Base-by-base conservation (phyloP, 1,140 invertebrate genomes). In the Zaprionus gabonicus region DNA sequence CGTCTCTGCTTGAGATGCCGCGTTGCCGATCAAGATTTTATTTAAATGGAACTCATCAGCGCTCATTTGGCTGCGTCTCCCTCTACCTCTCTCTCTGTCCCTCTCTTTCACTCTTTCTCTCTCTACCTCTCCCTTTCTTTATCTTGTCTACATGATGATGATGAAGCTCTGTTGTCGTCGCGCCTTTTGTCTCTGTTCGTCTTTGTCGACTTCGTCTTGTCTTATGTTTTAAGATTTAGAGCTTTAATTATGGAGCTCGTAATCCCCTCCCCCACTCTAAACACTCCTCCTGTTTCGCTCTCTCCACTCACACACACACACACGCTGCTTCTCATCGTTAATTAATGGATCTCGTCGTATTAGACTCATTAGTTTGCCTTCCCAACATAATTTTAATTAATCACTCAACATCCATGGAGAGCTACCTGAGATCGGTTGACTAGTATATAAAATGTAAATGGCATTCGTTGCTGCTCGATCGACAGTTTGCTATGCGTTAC, bases 21-120 rank as follows among this genome's bases (percentile, higher is more conserved):
- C 56, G 23, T 64, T 53, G 81, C 70, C 72, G 87, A 91, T 91
- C 87, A 91, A 91, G 87, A 91, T 91, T 91, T 91, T 91, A 91
- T 91, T 91, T 91, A 91, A 91, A 91, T 91, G 86, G 86, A 91
- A 91, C 76, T 91, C 86, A 91, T 91, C 86, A 91, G 78, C 86
- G 86, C 76, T 91, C 79, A 82, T 91, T 87, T 90, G 82, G 81
- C 64, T 67, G 55, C 55, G 56, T 73, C 72, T 82, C 34, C 28
- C 27, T 73, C 72, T 82, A 20, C 27, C 27, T 1, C n/a, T 23
- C 64, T 28, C 41, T 5, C 20, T 15, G 55, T 31, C 65, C 12
- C 9, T 67, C 57, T 71, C 44, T 44, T 41, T 76, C 72, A 74
- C 31, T n/a, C 27, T 57, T 31, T 62, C 49, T 56, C 44, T 55